These are phyloP conservation scores for Thalpophila matura DNA, from an alignment of 2,888 invertebrate species.

Conservation along the genomic window DNA sequence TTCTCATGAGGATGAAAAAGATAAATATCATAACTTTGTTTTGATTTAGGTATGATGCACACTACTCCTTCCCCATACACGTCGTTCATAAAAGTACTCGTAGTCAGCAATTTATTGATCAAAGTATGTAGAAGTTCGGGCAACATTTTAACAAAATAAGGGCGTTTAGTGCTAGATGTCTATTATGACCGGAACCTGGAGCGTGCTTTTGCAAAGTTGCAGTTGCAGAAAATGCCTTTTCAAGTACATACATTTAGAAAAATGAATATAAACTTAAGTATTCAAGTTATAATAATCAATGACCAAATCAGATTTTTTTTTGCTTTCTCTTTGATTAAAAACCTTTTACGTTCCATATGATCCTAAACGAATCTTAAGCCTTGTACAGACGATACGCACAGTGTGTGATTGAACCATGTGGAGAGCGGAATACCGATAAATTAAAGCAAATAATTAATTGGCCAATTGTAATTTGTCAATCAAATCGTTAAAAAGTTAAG, in stretches of 20 bases:
- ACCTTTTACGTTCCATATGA: too few relatives aligned
- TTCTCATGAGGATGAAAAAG: slow-evolving; percentile 4
- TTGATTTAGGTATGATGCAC: neutral
- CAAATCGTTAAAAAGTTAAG: too few relatives aligned
- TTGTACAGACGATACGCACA: too few relatives aligned
- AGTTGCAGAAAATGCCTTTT: slow-evolving; percentile 1
- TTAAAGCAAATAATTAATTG: too few relatives aligned
- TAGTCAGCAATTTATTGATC: neutral
- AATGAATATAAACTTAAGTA: neutral
- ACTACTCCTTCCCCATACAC: neutral
- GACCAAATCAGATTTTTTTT: neutral
- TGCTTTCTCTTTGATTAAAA: neutral
- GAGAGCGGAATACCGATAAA: too few relatives aligned
- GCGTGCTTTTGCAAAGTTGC: neutral
- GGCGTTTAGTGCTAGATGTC: neutral
- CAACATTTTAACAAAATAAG: slow-evolving; percentile 18
- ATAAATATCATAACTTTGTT: neutral
- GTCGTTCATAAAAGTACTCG: neutral
- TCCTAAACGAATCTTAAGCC: too few relatives aligned
- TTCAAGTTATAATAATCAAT: neutral
- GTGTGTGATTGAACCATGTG: too few relatives aligned
- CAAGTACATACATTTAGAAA: neutral
- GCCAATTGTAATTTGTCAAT: too few relatives aligned
- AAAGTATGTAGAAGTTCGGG: slow-evolving; percentile 6
- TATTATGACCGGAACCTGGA: neutral